phyloP scores from a whole-genome alignment of 2,888 invertebrate genomes.

The Galerucella pusilla region DNA sequence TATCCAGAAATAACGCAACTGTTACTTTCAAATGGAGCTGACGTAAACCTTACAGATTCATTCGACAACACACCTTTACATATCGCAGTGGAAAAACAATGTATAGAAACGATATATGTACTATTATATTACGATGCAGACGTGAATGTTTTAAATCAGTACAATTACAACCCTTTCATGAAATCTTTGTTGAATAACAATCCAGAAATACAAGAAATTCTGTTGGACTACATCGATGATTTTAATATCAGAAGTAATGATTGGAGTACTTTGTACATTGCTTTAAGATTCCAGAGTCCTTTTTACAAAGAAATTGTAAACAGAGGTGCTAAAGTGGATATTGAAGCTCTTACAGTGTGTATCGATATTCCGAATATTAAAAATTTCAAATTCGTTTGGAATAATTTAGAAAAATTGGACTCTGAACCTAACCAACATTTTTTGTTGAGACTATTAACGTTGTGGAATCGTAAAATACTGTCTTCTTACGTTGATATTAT shows the following conservation, averaged over 20 bases:
- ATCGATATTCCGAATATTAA: conserved; percentile 38
- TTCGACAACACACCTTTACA: conserved; percentile 52
- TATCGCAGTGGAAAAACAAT: conserved; percentile 45
- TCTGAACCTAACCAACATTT: conserved; percentile 24
- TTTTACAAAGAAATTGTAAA: conserved; percentile 49
- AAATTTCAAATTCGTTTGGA: conserved; percentile 48
- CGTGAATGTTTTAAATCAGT: conserved; percentile 31
- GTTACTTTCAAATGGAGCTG: conserved; percentile 52
- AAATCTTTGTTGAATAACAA: conserved; percentile 43
- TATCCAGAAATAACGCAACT: conserved; percentile 44
- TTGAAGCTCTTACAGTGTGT: conserved; percentile 37
- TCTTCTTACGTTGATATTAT: conserved; percentile 43
- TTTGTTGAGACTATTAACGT: conserved; percentile 25
- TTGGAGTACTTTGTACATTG: conserved; percentile 47
- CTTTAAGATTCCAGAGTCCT: conserved; percentile 44
- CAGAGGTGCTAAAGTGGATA: conserved; percentile 46
- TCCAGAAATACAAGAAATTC: conserved; percentile 43
- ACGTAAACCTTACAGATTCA: conserved; percentile 49
- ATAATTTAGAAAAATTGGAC: conserved; percentile 39
- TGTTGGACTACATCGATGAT: conserved; percentile 51
- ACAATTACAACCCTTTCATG: conserved; percentile 51
- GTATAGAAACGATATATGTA: conserved; percentile 52
- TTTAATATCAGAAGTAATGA: conserved; percentile 45
- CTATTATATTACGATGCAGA: conserved; percentile 55
- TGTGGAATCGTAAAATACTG: conserved; percentile 30